phyloP scores from a whole-genome alignment of 2,797 vertebrate species.

The Sparus aurata region DNA sequence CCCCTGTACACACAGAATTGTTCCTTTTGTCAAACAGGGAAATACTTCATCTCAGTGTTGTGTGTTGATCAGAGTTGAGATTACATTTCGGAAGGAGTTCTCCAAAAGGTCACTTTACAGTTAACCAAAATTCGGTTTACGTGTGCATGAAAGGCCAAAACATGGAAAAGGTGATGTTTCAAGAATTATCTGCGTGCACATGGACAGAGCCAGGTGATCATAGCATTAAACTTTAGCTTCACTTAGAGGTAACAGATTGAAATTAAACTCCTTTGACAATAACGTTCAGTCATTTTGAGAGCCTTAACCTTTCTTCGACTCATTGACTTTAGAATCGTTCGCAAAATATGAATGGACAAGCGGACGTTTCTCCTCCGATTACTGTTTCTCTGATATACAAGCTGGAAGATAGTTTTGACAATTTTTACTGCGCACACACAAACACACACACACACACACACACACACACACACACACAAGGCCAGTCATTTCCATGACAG shows the following conservation, averaged over 20 bases:
- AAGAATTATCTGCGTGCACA: too few relatives aligned
- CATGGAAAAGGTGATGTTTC: too few relatives aligned
- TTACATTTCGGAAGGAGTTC: too few relatives aligned
- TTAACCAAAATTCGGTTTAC: too few relatives aligned
- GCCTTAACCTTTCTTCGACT: background rate
- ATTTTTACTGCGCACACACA: background rate
- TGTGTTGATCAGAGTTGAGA: too few relatives aligned
- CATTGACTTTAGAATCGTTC: background rate
- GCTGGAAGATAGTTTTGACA: background rate
- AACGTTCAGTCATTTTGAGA: conserved; percentile 14
- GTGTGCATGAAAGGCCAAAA: too few relatives aligned
- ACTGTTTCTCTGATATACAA: background rate
- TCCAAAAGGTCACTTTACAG: too few relatives aligned
- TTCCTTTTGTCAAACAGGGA: too few relatives aligned
- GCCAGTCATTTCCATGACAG: conserved; percentile 19
- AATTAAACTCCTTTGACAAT: background rate
- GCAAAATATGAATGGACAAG: background rate
- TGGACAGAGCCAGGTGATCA: background rate
- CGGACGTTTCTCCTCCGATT: background rate
- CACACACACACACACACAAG: background rate
- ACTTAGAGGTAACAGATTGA: background rate
- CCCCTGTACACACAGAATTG: too few relatives aligned
- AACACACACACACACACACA: too few relatives aligned
- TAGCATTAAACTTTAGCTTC: background rate
- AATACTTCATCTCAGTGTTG: too few relatives aligned